Base-by-base conservation (phyloP, 2,888 invertebrate species). In the Volucella bombylans region DNA sequence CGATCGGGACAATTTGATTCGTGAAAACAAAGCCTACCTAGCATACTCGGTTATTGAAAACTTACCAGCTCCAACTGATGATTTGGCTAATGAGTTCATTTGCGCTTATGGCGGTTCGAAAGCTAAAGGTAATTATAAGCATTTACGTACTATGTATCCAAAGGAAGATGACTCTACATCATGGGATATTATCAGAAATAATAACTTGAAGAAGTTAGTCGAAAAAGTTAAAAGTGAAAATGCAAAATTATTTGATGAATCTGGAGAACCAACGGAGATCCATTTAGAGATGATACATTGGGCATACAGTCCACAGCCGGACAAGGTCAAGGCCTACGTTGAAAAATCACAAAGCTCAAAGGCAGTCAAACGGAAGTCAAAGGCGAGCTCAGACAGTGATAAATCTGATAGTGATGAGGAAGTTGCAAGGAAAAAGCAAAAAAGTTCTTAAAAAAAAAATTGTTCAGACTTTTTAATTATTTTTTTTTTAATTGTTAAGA, bases 101-200 rank as follows among this genome's bases (percentile, higher is more conserved):
- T 92, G 93, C 0, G 95, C 94, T 0, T 96, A 96, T 90, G 94
- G 94, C 8, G 96, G 95, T 0, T 94, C 95, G 62, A 91, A 91
- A 69, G 92, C 91, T 2, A 91, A 91, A 68, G 91, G 92, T 8
- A 92, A 92, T 87, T 95, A 96, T 90, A 96, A 96, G 90, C 94
- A 95, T 76, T 92, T 96, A 72, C 93, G 96, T 47, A 95, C 95
- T 0, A 94, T 94, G 49, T 91, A 92, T 57, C 92, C 93, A 1
- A 93, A 93, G 47, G 92, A 92, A 0, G 93, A 93, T 23, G 92
- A 91, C 1, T 92, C 92, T 38, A 93, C 93, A 23, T 95, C 96
- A 0, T 96, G 96, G 96, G 96, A 96, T 90, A 94, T 96, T 77
- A 93, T 95, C 8, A 92, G 96, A 87, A 96, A 96, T 88, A 90